Conservation (phyloP, 1,140 invertebrate genomes). For the Bombus terrestris region DNA sequence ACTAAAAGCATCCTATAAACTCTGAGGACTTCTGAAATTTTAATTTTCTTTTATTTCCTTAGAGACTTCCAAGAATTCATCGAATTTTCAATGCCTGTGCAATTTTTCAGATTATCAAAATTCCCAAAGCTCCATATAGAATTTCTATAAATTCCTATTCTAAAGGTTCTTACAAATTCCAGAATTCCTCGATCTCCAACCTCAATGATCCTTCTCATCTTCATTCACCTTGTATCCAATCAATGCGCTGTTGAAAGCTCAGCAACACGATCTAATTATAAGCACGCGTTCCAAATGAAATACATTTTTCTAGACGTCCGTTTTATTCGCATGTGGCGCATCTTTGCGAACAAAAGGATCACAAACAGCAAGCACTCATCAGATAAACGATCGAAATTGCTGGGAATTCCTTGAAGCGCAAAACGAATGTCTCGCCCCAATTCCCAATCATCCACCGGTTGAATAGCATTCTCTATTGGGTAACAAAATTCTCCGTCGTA, state of each 20-base stretch:
- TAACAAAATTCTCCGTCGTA: slow-evolving; percentile 46
- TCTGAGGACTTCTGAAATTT: not conserved
- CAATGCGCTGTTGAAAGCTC: too few species aligned
- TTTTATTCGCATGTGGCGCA: not conserved
- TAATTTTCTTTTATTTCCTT: not conserved
- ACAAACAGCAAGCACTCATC: slow-evolving; percentile 31
- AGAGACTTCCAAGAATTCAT: not conserved
- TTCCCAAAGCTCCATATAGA: not conserved
- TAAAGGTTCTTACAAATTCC: not conserved
- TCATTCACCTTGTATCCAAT: too few species aligned
- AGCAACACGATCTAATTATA: not conserved
- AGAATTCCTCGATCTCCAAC: not conserved
- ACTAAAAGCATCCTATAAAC: not conserved
- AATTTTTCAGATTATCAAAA: not conserved
- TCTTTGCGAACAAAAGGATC: slow-evolving; percentile 50
- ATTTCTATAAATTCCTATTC: not conserved
- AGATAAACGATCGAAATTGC: slow-evolving; percentile 65
- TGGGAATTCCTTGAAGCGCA: slow-evolving; percentile 63
- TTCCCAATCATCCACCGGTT: slow-evolving; percentile 62
- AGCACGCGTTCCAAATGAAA: not conserved
- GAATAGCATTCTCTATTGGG: slow-evolving; percentile 43
- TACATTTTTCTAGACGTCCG: not conserved
- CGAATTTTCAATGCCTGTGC: not conserved
- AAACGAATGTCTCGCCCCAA: slow-evolving; percentile 66
- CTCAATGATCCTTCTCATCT: too few species aligned